A percentile compares a stretch with the other conserved stretches of the same genome.
Evolutionary conservation across 35 echinoderm and acorn worm genomes (phyloP).

Genomic region (Apostichopus californicus): DNA sequence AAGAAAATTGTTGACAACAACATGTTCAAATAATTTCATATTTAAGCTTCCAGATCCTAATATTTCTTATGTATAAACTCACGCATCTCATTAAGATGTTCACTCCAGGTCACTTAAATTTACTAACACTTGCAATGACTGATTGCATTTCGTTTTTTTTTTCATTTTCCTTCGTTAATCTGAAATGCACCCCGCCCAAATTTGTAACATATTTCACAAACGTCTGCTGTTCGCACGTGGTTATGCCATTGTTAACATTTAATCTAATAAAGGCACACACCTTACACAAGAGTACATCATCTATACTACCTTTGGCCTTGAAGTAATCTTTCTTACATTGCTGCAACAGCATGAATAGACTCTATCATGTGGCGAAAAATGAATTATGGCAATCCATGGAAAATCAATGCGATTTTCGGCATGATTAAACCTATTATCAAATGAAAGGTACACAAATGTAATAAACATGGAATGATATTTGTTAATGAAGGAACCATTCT

Average conservation of each 20-base stretch:
- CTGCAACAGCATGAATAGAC: too few relatives aligned
- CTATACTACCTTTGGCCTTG: not conserved
- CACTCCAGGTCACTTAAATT: too few relatives aligned
- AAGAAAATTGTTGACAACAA: too few relatives aligned
- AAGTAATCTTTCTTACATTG: not conserved
- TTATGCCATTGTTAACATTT: not conserved
- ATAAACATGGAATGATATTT: not conserved
- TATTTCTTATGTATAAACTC: too few relatives aligned
- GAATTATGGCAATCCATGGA: not conserved
- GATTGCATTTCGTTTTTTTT: not conserved
- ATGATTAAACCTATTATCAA: not conserved
- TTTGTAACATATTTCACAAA: not conserved
- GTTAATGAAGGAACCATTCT: not conserved
- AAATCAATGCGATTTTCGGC: constrained; percentile 10
- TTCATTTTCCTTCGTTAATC: not conserved
- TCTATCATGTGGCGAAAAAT: not conserved
- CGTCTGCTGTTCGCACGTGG: not conserved
- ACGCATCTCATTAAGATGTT: too few relatives aligned
- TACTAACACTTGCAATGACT: not conserved
- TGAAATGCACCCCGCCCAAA: not conserved
- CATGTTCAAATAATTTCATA: too few relatives aligned
- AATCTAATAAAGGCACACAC: not conserved
- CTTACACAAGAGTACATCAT: not conserved
- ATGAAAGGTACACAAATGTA: not conserved
- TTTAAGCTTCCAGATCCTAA: too few relatives aligned